Evolutionary conservation across 2,888 invertebrate species (phyloP), one percentile per base, ranked within the genome.

Genomic region (Spodoptera littoralis): DNA sequence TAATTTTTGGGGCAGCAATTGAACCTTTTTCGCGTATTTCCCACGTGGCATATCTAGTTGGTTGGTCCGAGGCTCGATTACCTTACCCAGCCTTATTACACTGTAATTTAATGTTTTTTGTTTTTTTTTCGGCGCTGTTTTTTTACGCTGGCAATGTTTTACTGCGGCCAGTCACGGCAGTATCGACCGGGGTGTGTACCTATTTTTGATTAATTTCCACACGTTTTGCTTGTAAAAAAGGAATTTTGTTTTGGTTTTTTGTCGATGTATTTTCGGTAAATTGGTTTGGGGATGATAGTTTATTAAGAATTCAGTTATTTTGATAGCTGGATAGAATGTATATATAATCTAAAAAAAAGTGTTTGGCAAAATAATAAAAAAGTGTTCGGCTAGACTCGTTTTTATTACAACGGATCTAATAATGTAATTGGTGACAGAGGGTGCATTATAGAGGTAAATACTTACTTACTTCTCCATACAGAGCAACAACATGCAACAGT

Each of bases 51-150:
- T 88, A 92, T 93, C 90, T 88, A 89, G 66, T 59, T 72, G 51
- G 71, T 22, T 75, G 76, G 82, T 76, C 83, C 84, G 72, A 84
- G 84, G 92, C 90, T 92, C 92, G 92, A 92, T 92, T 91, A 90
- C 89, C 85, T 90, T 91, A 87, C 85, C 84, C 82, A 81, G 86
- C 84, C 90, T 93, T 92, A 93, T 93, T 93, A 93, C 92, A 77
- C 80, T 81, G 90, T 93, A 89, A 92, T 92, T 92, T 94, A 92
- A 93, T 91, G 92, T 91, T 90, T 88, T 89, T 88, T 90, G 91
- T 88, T 87, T 85, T 18, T 18, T 87, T 86, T 88, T 85, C 85
- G 86, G 81, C 77, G 79, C 80, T 83, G 83, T 85, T 88, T 91
- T 92, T 90, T 84, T 85, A 85, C 85, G 83, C 86, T 76, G 87